Percentiles rank a stretch among this genome's conserved stretches.
phyloP scores from a whole-genome alignment of 2,113 vertebrate genomes.

The Ciconia maguari region DNA sequence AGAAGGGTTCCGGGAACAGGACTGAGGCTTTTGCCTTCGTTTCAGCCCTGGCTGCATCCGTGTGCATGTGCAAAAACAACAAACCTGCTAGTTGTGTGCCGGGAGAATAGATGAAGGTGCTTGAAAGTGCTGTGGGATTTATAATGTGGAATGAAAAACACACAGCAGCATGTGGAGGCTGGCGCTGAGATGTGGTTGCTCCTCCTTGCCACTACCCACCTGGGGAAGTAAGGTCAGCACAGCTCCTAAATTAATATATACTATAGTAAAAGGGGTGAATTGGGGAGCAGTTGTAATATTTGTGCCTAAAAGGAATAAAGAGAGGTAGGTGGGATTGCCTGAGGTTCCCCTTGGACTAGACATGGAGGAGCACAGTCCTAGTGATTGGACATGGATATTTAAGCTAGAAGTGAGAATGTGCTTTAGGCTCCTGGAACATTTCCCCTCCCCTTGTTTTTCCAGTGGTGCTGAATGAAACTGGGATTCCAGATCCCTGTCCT shows the following conservation, averaged over 20 bases:
- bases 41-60: not conserved
- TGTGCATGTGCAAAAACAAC: not conserved
- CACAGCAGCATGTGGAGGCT: not conserved
- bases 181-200: not conserved
- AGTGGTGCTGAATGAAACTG: not conserved
- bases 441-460: not conserved
- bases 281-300: not conserved
- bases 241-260: not conserved
- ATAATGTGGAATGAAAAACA: not conserved
- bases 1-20: slow-evolving; percentile 49
- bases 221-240: not conserved
- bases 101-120: not conserved
- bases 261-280: not conserved
- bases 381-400: not conserved
- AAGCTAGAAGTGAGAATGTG: not conserved
- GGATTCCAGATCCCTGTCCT: not conserved
- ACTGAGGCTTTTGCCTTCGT: not conserved
- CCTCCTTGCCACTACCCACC: not conserved
- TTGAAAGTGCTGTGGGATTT: not conserved
- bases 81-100: not conserved
- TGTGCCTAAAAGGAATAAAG: not conserved
- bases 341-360: not conserved
- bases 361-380: not conserved
- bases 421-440: not conserved
- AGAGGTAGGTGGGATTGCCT: not conserved